A percentile compares a stretch with the other conserved stretches of the same genome.
Conservation (phyloP, 2,113 vertebrate genomes). For the Halichoerus grypus region DNA sequence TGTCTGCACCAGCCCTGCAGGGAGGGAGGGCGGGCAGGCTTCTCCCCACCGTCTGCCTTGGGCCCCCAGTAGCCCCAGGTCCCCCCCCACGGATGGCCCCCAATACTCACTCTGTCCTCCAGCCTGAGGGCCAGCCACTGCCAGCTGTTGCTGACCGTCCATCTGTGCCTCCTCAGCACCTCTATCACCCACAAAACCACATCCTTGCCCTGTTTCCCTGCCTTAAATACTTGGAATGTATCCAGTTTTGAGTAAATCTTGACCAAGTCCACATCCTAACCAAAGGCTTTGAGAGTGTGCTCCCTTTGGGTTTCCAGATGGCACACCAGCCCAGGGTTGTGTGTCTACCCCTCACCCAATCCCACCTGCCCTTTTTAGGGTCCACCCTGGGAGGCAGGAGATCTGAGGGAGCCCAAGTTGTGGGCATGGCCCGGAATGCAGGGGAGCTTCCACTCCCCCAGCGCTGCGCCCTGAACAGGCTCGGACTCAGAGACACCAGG, state of each 20-base stretch:
- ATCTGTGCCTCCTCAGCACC: background rate
- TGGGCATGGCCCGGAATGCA: background rate
- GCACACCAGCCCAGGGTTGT: background rate
- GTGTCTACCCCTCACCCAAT: background rate
- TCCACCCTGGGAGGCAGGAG: background rate
- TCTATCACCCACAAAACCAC: no score
- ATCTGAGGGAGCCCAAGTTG: fast-evolving
- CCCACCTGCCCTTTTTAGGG: background rate
- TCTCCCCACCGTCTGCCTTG: background rate
- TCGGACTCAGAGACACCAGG: background rate
- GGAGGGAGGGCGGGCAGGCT: fast-evolving
- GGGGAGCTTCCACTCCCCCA: no score
- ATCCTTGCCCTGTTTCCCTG: background rate
- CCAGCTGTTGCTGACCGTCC: background rate
- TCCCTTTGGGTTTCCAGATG: background rate
- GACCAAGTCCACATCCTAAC: fast-evolving
- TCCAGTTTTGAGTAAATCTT: fast-evolving
- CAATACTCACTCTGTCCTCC: background rate
- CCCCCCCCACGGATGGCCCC: no score
- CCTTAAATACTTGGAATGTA: background rate
- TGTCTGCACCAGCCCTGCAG: background rate
- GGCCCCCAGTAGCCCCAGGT: background rate
- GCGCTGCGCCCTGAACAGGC: background rate
- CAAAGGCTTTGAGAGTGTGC: no score
- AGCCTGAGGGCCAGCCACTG: background rate